Base-by-base conservation (phyloP, 1,140 invertebrate genomes). In the Listronotus bonariensis region DNA sequence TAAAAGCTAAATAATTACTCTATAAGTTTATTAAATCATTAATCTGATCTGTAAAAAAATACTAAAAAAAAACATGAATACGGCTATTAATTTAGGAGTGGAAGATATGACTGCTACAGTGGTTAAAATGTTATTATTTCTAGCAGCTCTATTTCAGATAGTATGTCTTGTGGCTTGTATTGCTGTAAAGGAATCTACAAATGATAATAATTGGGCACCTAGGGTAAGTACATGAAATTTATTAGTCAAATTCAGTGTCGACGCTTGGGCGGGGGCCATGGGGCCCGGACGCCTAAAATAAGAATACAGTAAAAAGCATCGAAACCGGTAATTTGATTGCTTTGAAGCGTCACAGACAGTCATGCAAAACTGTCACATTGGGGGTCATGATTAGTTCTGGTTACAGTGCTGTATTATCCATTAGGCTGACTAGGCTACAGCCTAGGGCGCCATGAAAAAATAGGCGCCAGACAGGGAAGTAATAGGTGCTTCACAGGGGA, bases 131-230 rank as follows among this genome's bases (percentile, higher is more conserved):
- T 85, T 87, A 6, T 73, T 90, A 6, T 87, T 88, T 73, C 77
- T 89, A 45, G 87, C 87, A n/a, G 87, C 87, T 10, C 80, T 88
- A 3, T 89, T 90, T 72, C 87, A 89, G 75, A 68, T 89, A 15
- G 73, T 87, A 3, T 89, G 87, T 73, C 82, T 90, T 55, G 79
- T 86, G 57, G 88, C 87, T 26, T 88, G 88, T 55, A 82, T 89
- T 59, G 82, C 86, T 56, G 76, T 88, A 53, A 83, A 84, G 11
- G 81, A 84, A 59, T 71, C 74, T 17, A 42, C 67, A 15, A 74
- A 73, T 43, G 77, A 70, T 34, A 72, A 52, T 61, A 67, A 49
- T 51, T 76, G 70, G 70, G 60, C 70, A 36, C 68, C 67, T 12
- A 73, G 77, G 63, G 77, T 77, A 69, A 66, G 62, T 45, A 66